A percentile compares a stretch with the other conserved stretches of the same genome.
phyloP scores from a whole-genome alignment of 1,140 invertebrate genomes.

The Tribolium castaneum region DNA sequence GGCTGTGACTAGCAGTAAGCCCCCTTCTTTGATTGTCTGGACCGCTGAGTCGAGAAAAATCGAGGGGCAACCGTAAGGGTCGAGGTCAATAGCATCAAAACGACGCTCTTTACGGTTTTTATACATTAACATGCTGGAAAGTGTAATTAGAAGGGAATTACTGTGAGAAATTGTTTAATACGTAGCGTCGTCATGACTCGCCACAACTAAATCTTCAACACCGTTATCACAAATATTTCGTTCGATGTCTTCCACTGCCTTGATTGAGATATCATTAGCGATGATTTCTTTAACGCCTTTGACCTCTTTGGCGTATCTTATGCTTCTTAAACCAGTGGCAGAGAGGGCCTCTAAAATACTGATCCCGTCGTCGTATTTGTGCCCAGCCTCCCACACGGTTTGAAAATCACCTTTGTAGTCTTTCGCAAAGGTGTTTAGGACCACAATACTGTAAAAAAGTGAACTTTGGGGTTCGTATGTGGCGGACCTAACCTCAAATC shows the following conservation, averaged over 20 bases:
- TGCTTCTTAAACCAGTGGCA: slow-evolving; percentile 93
- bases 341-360: slow-evolving; percentile 93
- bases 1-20: slow-evolving; percentile 92
- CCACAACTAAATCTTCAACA: slow-evolving; percentile 78
- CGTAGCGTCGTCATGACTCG: slow-evolving; percentile 86
- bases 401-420: slow-evolving; percentile 60
- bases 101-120: slow-evolving; percentile 75
- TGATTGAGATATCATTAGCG: slow-evolving; percentile 93
- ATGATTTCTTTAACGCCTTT: slow-evolving; percentile 83
- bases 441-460: slow-evolving; percentile 67
- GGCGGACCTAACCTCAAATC: slow-evolving; percentile 81
- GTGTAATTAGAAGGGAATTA: background rate
- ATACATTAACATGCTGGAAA: slow-evolving; percentile 85
- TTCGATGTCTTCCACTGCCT: slow-evolving; percentile 88
- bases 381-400: slow-evolving; percentile 41
- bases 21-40: slow-evolving; percentile 81
- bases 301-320: slow-evolving; percentile 96
- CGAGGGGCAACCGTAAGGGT: slow-evolving; percentile 97
- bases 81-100: slow-evolving; percentile 94
- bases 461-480: slow-evolving; percentile 32
- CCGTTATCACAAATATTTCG: slow-evolving; percentile 85
- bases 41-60: slow-evolving; percentile 94
- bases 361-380: slow-evolving; percentile 69
- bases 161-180: slow-evolving; percentile 61
- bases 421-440: slow-evolving; percentile 70